Evolutionary conservation across 2,888 invertebrate genomes (phyloP), one percentile per base, ranked within the genome.

Genomic region (Agriopis leucophaearia): DNA sequence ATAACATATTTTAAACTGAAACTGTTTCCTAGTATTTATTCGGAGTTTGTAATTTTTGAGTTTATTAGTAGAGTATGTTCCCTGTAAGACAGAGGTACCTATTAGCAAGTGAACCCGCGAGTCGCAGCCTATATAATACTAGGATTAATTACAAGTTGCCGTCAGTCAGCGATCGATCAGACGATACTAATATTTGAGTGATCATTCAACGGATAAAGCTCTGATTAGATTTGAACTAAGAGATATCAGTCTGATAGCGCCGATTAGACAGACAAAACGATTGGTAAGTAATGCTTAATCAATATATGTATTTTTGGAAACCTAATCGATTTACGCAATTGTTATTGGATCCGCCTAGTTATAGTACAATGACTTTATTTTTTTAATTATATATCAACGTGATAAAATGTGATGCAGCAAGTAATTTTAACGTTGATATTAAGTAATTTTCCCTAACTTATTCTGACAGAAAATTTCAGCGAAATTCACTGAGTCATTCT

Each of bases 91-190:
- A 4, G 44, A 4, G n/a, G 13, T 27, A n/a, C n/a, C n/a, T n/a
- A 5, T 27, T 2, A 27, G 27, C 27, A 27, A 27, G 3, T 27
- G 44, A 13, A 7, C 13, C 13, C 7, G 44, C 13, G 44, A 0
- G n/a, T n/a, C 38, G 9, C 2, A 38, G 38, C 38, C 8, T 8
- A 8, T 38, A 0, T 4, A 38, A 38, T 6, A 38, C 1, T 48
- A 55, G 55, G 60, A 51, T 57, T 61, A 66, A 47, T 52, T 61
- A 66, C 12, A 2, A 27, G 36, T 52, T 54, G 40, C 57, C 61
- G 64, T 71, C 70, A 66, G 35, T 60, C 56, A 40, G 9, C 66
- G 63, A 73, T 74, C 69, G 68, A 74, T 74, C 72, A 74, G 16
- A 50, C 27, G 69, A 70, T 70, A 74, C 50, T 38, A 50, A 51